Base-by-base conservation (phyloP, 2,797 vertebrate species). In the Lithobates pipiens region DNA sequence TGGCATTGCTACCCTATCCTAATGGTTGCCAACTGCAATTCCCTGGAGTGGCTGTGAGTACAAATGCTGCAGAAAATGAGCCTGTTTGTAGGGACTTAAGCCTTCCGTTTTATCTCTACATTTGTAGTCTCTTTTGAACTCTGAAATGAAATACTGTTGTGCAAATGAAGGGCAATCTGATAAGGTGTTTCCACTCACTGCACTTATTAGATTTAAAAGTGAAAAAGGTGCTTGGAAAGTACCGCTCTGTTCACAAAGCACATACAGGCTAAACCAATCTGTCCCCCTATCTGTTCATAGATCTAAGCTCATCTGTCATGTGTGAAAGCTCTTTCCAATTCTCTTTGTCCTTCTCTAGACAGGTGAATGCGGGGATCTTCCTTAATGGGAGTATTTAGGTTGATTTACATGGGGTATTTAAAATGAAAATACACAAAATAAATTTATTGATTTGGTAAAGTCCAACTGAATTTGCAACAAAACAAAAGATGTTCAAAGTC, bases 41-140 rank as follows among this genome's bases (percentile, higher is more conserved):
- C 68, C 85, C 68, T 42, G 18, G 29, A 57, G 79, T 42, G 21
- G 13, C 25, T 50, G 16, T 36, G 10, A 27, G 61, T 85, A 27
- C 80, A 86, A 80, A 78, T 86, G 85, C 61, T 83, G 39, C 13
- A 32, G 54, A 74, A 63, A 70, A 21, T 34, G 76, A 42, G 74
- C 27, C n/a, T 65, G 25, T 65, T 32, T 61, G n/a, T 44, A 50
- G 44, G 21, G 70, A 39, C 74, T 50, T 50, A 18, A 39, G 23
- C 29, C 23, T 76, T 67, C 65, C 34, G 65, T 61, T 85, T 70
- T 70, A 10, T 76, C 44, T 61, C 18, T 82, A 69, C 85, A 76
- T 81, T 81, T 81, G 85, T 72, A 44, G 32, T 42, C 5, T 77
- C 65, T 46, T 86, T 86, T 82, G 71, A 82, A 82, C 72, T 80